phyloP scores from a whole-genome alignment of 2,888 invertebrate genomes.

The Balanococcus diminutus region DNA sequence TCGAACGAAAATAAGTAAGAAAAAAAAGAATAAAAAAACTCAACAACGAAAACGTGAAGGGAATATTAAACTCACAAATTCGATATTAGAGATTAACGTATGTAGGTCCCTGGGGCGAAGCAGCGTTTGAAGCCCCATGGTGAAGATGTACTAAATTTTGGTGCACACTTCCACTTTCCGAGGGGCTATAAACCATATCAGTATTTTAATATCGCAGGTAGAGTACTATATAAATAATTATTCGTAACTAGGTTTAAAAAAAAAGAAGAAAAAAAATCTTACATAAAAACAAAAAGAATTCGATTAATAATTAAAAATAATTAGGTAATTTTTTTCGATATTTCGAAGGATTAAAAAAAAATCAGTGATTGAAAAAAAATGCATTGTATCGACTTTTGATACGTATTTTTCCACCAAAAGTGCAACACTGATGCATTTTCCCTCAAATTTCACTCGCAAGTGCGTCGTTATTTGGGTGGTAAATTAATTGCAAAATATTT shows the following conservation, averaged over 20 bases:
- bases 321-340: neutral
- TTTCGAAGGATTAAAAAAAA: neutral
- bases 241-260: neutral
- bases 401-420: neutral
- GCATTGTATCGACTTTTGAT: neutral
- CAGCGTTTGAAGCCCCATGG: slow-evolving; percentile 60
- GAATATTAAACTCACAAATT: slow-evolving; percentile 59
- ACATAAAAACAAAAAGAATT: neutral
- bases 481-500: neutral
- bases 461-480: neutral
- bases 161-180: slow-evolving; percentile 58
- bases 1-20: slow-evolving; percentile 59
- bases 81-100: slow-evolving; percentile 86
- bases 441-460: neutral
- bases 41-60: slow-evolving; percentile 56
- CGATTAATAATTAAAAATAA: neutral
- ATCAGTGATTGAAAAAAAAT: neutral
- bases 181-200: slow-evolving; percentile 59
- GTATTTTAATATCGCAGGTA: slow-evolving; percentile 47
- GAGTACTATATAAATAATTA: neutral
- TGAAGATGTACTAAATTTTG: slow-evolving; percentile 58
- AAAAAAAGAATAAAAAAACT: slow-evolving; percentile 60
- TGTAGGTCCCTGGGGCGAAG: slow-evolving; percentile 77
- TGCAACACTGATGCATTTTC: neutral
- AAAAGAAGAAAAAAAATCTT: slow-evolving; percentile 20